Percentiles rank a stretch among this genome's conserved stretches.
Conservation (phyloP, 2,113 vertebrate species). For the Gasterosteus aculeatus region DNA sequence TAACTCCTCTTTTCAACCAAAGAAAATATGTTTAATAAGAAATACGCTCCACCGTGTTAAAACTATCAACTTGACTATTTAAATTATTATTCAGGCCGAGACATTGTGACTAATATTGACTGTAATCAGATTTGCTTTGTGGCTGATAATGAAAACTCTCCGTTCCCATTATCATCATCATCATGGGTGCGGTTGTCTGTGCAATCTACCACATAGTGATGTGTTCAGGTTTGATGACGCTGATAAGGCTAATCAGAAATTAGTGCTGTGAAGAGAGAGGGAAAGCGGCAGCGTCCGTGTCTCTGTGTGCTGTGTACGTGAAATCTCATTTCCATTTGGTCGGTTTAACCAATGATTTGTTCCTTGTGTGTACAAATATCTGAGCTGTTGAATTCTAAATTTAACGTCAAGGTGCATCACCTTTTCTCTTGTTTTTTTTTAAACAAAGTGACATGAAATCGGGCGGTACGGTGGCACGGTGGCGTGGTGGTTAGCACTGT, state of each 20-base stretch:
- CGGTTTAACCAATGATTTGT: constrained; percentile 32
- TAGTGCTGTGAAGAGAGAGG: constrained; percentile 35
- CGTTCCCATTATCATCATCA: constrained; percentile 62
- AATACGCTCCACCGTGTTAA: constrained; percentile 17
- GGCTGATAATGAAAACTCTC: constrained; percentile 64
- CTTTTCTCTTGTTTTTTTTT: constrained; percentile 13
- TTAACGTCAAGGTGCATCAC: background rate
- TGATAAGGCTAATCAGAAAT: constrained; percentile 65
- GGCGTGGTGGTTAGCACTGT: too few species aligned
- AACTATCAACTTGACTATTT: constrained; percentile 57
- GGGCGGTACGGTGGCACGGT: too few species aligned
- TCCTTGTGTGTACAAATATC: constrained; percentile 11
- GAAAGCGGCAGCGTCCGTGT: background rate
- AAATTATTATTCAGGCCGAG: constrained; percentile 66
- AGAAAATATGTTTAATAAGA: constrained; percentile 20
- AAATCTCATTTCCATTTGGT: constrained; percentile 34
- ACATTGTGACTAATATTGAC: constrained; percentile 66
- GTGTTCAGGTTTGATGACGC: constrained; percentile 43
- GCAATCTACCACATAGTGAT: constrained; percentile 68
- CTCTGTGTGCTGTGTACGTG: constrained; percentile 8
- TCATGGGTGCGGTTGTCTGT: constrained; percentile 61
- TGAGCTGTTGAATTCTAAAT: background rate
- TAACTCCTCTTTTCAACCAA: background rate
- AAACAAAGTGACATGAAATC: constrained; percentile 18
- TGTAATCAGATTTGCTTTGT: constrained; percentile 69